phyloP scores from a whole-genome alignment of 2,113 vertebrate genomes.

The Donacobius atricapilla region DNA sequence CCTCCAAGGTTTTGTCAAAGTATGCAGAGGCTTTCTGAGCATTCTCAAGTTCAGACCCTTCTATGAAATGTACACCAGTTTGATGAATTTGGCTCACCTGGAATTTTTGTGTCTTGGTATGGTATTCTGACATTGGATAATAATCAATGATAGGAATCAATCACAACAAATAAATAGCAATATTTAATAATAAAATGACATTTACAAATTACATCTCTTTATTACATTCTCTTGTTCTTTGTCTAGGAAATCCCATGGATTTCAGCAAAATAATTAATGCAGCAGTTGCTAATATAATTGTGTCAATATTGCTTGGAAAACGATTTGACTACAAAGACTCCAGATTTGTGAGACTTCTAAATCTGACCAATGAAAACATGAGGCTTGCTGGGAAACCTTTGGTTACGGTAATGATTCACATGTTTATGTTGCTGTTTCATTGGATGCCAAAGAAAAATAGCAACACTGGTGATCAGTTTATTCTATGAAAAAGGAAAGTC shows the following conservation, averaged over 20 bases:
- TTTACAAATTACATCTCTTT: background rate
- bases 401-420: slow-evolving; percentile 6
- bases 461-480: background rate
- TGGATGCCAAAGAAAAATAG: background rate
- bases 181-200: background rate
- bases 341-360: slow-evolving; percentile 47
- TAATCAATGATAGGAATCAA: background rate
- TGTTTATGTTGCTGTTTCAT: background rate
- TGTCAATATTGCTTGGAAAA: slow-evolving; percentile 66
- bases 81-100: background rate
- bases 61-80: background rate
- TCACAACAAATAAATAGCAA: background rate
- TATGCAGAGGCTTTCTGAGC: background rate
- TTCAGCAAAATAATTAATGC: slow-evolving; percentile 16
- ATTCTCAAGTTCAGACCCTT: background rate
- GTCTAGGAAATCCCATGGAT: slow-evolving; percentile 57
- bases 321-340: slow-evolving; percentile 61
- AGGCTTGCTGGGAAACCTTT: slow-evolving; percentile 47
- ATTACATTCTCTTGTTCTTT: background rate
- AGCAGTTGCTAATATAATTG: slow-evolving; percentile 66
- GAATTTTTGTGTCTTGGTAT: background rate
- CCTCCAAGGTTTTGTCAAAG: background rate
- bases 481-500: background rate
- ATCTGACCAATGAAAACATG: slow-evolving; percentile 50
- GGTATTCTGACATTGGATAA: background rate